These are phyloP conservation scores for Brachylomia viminalis DNA, from an alignment of 2,888 invertebrate genomes.

Conservation along the genomic window DNA sequence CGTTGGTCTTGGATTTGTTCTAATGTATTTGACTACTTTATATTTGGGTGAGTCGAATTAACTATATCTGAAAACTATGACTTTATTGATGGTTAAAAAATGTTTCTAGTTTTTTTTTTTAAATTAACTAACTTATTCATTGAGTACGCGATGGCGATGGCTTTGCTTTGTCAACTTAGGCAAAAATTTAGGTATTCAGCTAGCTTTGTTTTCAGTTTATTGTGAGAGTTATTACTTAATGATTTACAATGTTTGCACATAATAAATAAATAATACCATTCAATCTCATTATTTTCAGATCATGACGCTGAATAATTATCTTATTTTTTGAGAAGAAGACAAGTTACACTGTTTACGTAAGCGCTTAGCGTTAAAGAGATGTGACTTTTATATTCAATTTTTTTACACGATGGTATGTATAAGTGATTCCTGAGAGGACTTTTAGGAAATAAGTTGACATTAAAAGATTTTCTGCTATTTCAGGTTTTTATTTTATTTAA, in stretches of 20 bases:
- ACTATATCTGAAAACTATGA: neutral
- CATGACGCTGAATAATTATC: conserved; percentile 72
- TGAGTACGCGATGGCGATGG: conserved; percentile 58
- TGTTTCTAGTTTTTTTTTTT: conserved; percentile 24
- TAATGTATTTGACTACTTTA: conserved; percentile 92
- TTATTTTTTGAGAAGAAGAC: conserved; percentile 6
- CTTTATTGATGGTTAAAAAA: neutral
- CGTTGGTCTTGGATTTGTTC: conserved; percentile 90
- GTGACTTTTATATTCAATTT: conserved; percentile 45
- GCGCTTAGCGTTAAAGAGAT: neutral
- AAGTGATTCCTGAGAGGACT: conserved; percentile 48
- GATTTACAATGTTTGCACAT: neutral
- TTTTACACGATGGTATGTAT: conserved; percentile 42
- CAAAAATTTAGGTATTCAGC: neutral
- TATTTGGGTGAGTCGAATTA: conserved; percentile 88
- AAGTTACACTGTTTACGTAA: conserved; percentile 32
- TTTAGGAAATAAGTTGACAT: conserved; percentile 70
- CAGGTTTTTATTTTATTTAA: conserved; percentile 83
- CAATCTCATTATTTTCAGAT: conserved; percentile 73
- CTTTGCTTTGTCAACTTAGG: neutral
- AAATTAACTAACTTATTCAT: no score
- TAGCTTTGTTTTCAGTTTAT: neutral
- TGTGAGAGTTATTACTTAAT: neutral
- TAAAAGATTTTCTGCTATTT: conserved; percentile 82
- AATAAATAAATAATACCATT: neutral